Conservation (phyloP, 2,113 vertebrate species). For the Tragelaphus imberbis region DNA sequence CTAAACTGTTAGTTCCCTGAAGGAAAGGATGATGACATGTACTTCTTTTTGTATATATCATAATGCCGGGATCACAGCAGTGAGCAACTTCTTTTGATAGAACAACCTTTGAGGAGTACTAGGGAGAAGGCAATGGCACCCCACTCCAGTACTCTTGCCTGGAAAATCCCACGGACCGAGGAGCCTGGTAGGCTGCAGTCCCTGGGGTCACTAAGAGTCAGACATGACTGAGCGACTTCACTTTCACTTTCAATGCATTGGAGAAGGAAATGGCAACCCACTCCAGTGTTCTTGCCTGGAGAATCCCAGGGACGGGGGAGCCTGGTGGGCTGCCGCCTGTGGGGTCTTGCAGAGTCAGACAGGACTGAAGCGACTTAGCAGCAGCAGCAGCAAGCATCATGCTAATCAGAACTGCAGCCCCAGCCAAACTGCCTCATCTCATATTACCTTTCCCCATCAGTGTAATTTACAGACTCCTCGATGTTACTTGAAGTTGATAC, state of each 20-base stretch:
- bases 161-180: no score
- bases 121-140: background rate
- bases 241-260: no score
- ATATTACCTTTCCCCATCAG: slow-evolving; percentile 82
- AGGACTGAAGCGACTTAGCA: no score
- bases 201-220: no score
- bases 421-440: background rate
- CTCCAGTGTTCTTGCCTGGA: no score
- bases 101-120: background rate
- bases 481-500: slow-evolving; percentile 77
- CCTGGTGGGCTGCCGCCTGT: no score
- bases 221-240: no score
- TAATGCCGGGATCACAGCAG: background rate
- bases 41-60: background rate
- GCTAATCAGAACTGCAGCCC: background rate
- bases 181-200: no score
- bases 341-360: no score
- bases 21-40: background rate
- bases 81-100: background rate
- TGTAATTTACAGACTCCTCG: slow-evolving; percentile 77
- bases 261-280: no score
- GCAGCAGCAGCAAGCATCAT: background rate
- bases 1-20: background rate
- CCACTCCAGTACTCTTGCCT: no score
- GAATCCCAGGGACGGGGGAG: no score